Base-by-base conservation (phyloP, 2,888 invertebrate genomes). In the Cremastinae sp. region DNA sequence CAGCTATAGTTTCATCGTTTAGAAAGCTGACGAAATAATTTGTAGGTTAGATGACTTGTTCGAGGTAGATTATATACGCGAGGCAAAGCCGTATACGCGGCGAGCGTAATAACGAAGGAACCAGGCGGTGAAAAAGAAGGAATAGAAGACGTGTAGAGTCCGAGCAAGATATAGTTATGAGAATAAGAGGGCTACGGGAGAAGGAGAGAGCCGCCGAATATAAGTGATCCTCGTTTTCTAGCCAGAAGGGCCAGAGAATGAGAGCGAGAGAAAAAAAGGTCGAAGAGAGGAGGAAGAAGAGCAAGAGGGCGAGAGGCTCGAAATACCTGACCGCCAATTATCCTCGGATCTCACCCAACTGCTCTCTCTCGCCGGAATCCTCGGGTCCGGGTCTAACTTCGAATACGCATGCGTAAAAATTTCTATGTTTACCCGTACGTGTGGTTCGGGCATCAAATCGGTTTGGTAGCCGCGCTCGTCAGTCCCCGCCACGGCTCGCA, bases 261-360 rank as follows among this genome's bases (percentile, higher is more conserved):
- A 43, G 54, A 68, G 47, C 43, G 22, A 53, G 36, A 70, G 16
- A 41, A 20, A 47, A 38, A 80, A 80, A 47, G 77, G 72, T 75
- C 71, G 10, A 34, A 41, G 43, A 53, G 20, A 38, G 64, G 22
- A 71, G 62, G 58, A 43, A 28, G 53, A 51, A 36, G 43, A 45
- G 70, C n/a, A 62, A 54, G 22, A 62, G 28, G 62, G 43, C 47
- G 36, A 53, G 69, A 69, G 56, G 22, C 71, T 59, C 78, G 64
- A 80, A 78, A 83, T 85, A 87, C 85, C 87, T 85, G 86, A 79
- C 84, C 84, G 79, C 83, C 85, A 87, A 87, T 87, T 87, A 87
- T 86, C 84, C 83, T 82, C 82, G 85, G 83, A 82, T 84, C 86
- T 85, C 85, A 76, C 70, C 83, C 86, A 86, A 86, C 84, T 85